Conservation (phyloP, 2,888 invertebrate genomes). For the Bimastos eiseni region DNA sequence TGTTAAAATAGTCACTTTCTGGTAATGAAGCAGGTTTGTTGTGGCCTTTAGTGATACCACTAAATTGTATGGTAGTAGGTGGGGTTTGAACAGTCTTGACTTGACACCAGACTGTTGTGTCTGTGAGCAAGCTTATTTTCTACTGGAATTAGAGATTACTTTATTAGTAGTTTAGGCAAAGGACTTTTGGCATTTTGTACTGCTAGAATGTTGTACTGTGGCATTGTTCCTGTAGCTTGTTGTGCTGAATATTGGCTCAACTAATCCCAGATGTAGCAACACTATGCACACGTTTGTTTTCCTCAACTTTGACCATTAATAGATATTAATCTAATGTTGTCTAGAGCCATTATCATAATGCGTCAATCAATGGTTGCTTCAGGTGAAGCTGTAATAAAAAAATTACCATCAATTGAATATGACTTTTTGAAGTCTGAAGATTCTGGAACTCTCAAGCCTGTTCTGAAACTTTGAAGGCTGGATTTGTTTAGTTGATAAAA, state of each 20-base stretch:
- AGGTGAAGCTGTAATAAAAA: background rate
- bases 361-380: background rate
- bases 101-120: background rate
- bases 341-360: too few species aligned
- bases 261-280: background rate
- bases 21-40: background rate
- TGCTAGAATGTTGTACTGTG: background rate
- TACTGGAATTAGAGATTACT: background rate
- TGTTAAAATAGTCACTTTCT: background rate
- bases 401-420: background rate
- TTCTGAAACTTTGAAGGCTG: background rate
- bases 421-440: background rate
- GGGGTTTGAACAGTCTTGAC: background rate
- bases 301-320: background rate
- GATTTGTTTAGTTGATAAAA: background rate
- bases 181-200: background rate
- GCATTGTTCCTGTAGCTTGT: background rate
- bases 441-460: background rate
- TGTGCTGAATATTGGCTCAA: background rate
- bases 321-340: background rate
- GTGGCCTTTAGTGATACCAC: background rate
- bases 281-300: background rate
- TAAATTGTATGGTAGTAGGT: background rate
- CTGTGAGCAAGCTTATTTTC: background rate
- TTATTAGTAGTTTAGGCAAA: background rate